Conservation (phyloP, 92 coral and sea anemone species). For the Siderastrea siderea region DNA sequence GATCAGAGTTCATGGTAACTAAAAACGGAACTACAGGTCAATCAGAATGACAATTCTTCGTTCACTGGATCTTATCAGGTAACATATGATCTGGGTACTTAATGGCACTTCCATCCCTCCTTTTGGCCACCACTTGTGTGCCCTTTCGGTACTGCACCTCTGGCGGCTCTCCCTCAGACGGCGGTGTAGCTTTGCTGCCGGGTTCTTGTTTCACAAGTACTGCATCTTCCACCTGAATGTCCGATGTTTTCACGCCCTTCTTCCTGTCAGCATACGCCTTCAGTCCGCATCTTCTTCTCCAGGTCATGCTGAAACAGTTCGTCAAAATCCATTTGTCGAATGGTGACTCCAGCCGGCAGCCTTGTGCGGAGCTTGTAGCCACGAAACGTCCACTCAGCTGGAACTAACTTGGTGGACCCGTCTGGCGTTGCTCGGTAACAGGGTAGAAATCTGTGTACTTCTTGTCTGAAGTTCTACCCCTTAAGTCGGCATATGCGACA, state of each 20-base stretch:
- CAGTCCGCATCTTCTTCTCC: background rate
- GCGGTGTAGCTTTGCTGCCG: constrained; percentile 22
- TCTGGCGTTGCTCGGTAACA: too few species aligned
- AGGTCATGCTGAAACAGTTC: too few species aligned
- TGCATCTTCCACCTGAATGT: constrained; percentile 39
- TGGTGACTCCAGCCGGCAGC: too few species aligned
- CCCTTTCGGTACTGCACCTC: constrained; percentile 38
- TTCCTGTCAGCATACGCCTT: constrained; percentile 41
- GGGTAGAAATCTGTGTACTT: too few species aligned
- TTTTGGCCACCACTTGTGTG: constrained; percentile 46
- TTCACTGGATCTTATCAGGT: background rate
- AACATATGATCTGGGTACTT: background rate
- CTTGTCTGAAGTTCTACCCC: background rate
- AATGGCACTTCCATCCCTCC: constrained; percentile 46
- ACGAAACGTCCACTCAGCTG: too few species aligned
- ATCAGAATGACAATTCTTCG: background rate
- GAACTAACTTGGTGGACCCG: too few species aligned
- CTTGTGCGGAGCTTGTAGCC: too few species aligned
- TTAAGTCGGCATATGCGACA: constrained; percentile 9
- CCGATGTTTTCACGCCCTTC: constrained; percentile 43
- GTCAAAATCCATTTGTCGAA: too few species aligned
- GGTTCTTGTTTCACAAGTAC: constrained; percentile 34
- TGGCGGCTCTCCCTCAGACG: constrained; percentile 15
- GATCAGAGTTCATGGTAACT: background rate
- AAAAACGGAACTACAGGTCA: background rate